Conservation (phyloP, 1,140 invertebrate species). For the Eumeta japonica region DNA sequence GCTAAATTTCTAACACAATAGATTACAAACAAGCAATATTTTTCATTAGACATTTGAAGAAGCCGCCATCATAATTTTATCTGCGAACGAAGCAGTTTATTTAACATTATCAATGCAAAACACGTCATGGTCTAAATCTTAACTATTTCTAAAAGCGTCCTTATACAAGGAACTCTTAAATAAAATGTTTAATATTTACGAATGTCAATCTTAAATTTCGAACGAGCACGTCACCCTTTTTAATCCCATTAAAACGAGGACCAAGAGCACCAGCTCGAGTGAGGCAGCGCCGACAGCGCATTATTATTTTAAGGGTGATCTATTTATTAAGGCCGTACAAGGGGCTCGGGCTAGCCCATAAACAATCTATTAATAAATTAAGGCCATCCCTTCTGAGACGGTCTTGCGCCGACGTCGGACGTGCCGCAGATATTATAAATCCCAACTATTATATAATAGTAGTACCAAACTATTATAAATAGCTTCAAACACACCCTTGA, state of each 20-base stretch:
- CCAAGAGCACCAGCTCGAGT: neutral
- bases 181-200: no score
- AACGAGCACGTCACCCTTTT: conserved; percentile 1
- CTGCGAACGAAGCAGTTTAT: neutral
- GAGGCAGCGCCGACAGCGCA: neutral
- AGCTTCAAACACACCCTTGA: no score
- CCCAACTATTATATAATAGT: no score
- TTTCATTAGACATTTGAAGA: no score
- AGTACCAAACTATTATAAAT: no score
- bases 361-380: conserved; percentile 1
- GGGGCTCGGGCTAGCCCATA: neutral
- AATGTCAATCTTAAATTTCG: no score
- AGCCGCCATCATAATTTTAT: neutral
- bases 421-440: neutral
- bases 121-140: no score
- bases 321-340: neutral
- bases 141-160: no score
- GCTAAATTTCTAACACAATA: no score
- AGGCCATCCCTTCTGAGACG: neutral
- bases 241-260: neutral
- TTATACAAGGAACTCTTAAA: no score
- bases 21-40: no score
- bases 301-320: conserved; percentile 1
- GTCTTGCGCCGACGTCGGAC: neutral
- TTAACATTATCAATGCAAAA: no score